Conservation (phyloP, 2,797 vertebrate genomes). For the Pelochelys cantorii region DNA sequence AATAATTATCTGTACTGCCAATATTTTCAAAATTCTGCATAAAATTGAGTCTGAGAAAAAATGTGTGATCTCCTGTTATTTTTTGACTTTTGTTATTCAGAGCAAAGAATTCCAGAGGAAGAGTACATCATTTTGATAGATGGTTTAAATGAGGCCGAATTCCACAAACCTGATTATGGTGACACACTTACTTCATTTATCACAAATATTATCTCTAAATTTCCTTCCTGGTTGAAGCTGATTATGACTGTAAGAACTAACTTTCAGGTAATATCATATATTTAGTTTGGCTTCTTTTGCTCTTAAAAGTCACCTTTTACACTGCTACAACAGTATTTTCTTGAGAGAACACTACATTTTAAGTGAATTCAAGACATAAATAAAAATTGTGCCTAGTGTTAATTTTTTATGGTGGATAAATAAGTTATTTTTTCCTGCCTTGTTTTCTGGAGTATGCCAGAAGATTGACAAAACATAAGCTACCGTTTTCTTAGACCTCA, state of each 20-base stretch:
- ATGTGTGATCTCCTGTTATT: constrained; percentile 40
- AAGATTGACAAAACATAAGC: neutral
- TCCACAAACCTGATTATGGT: constrained; percentile 98
- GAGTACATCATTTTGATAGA: constrained; percentile 96
- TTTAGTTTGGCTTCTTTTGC: neutral
- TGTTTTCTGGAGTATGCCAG: neutral
- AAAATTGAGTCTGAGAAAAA: constrained; percentile 31
- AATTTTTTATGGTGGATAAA: neutral
- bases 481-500: neutral
- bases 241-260: constrained; percentile 94
- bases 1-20: constrained; percentile 49
- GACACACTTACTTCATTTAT: constrained; percentile 97
- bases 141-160: constrained; percentile 97
- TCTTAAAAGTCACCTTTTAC: neutral
- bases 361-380: neutral
- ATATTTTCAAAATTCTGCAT: constrained; percentile 20
- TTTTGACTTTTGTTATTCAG: constrained; percentile 79
- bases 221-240: constrained; percentile 96
- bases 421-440: neutral
- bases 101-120: constrained; percentile 94
- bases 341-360: neutral
- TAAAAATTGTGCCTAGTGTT: neutral
- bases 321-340: neutral
- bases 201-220: constrained; percentile 91
- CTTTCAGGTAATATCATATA: constrained; percentile 86